Evolutionary conservation across 2,113 vertebrate genomes (phyloP).

Genomic region (Leiothrix lutea): DNA sequence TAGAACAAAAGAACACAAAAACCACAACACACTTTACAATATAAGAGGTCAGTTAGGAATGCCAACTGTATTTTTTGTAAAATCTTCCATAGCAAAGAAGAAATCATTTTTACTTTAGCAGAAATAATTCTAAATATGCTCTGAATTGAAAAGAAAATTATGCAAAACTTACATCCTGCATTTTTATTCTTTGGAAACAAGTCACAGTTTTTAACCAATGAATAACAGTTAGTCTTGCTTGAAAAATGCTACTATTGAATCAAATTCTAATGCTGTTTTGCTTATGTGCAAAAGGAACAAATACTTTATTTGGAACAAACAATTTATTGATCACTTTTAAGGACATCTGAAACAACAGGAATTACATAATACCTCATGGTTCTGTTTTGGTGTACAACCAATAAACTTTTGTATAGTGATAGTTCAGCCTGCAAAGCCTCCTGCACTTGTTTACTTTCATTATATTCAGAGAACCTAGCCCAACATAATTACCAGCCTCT

Average conservation of each 20-base stretch:
- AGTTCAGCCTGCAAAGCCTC: background rate
- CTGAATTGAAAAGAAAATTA: background rate
- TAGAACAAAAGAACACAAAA: conserved; percentile 19
- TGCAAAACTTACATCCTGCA: background rate
- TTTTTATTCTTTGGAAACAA: background rate
- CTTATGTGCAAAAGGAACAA: background rate
- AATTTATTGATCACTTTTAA: background rate
- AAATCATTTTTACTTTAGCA: background rate
- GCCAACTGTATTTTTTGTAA: background rate
- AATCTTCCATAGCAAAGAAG: background rate
- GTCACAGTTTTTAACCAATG: background rate
- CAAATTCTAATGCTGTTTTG: background rate
- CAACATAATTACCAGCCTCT: background rate
- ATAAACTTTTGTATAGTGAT: background rate
- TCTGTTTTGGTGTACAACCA: background rate
- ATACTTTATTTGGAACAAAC: background rate
- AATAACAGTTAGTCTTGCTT: background rate
- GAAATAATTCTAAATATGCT: background rate
- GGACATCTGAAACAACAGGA: background rate
- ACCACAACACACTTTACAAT: background rate
- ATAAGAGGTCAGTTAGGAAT: background rate
- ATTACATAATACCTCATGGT: background rate
- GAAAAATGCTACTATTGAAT: background rate
- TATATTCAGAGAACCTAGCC: background rate
- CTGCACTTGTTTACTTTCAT: background rate